Evolutionary conservation across 1,140 invertebrate species (phyloP), one percentile per base, ranked within the genome.

Genomic region (Cotesia chilonis): DNA sequence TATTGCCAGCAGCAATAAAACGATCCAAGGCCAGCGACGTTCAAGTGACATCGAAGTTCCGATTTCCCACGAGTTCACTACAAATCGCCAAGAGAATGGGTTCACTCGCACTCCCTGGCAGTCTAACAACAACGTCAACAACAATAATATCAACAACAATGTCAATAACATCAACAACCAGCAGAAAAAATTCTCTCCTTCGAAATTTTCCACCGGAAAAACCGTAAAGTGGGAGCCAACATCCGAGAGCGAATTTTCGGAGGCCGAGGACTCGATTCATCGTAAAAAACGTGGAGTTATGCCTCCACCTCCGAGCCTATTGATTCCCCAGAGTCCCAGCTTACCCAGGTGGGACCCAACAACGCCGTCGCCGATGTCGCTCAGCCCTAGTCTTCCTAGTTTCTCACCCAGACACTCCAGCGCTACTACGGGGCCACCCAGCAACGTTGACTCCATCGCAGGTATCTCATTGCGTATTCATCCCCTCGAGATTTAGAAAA

Each of bases 171-270:
- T 3, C 55, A 38, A 52, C 4, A 59, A 65, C 41, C 64, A 36
- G n/a, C 17, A 83, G 76, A 37, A 35, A 61, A 1, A 57, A 55
- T 14, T n/a, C 10, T 14, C 47, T 20, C 47, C 12, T 5, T 71
- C 37, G 59, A 89, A 89, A 76, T 89, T 89, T 63, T 81, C 75
- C 20, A 75, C 57, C 17, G 17, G 63, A 0, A 90, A 90, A 72
- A 87, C 84, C 17, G 89, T 90, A 10, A 91, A 91, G 77, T 91
- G 90, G 90, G 90, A 91, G 75, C 89, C 89, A 7, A 90, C 88
- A 12, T 91, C 90, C 1, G 90, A 91, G 74, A 90, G 90, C 76
- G 90, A 91, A 78, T 87, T 89, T 83, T 90, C 89, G 3, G 88
- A 90, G 76, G 82, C 86, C 6, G 90, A 90, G 75, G 85, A 87